phyloP scores from a whole-genome alignment of 30 jellyfish, hydroid and myxozoan genomes.

The Rhopilema esculentum region DNA sequence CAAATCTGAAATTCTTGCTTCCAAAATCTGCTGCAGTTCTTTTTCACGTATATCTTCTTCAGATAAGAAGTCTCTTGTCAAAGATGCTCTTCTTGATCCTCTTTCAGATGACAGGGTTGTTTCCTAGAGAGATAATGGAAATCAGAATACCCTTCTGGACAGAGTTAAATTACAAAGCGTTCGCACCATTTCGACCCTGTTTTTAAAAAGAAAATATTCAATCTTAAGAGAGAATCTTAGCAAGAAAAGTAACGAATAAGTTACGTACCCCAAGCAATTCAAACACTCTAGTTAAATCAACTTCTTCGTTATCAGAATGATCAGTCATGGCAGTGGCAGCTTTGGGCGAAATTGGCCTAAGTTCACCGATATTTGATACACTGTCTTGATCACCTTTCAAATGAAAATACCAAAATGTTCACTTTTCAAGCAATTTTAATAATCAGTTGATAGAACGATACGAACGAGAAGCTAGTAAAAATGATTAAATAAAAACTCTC shows the following conservation, averaged over 20 bases:
- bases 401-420: no score
- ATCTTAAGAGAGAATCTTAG: no score
- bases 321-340: neutral
- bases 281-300: constrained; percentile 4
- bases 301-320: neutral
- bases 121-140: constrained; percentile 8
- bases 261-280: constrained; percentile 39
- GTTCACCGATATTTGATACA: neutral
- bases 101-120: constrained; percentile 23
- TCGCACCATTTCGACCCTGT: no score
- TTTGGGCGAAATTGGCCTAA: neutral
- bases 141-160: neutral
- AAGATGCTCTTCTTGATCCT: constrained; percentile 45
- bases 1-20: constrained; percentile 53
- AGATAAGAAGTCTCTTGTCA: constrained; percentile 52
- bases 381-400: neutral
- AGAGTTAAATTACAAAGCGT: neutral
- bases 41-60: constrained; percentile 61
- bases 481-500: no score
- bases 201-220: no score
- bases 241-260: neutral
- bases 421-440: no score
- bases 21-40: constrained; percentile 38
- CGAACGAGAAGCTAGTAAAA: no score
- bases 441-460: no score